These are phyloP conservation scores for Acyrthosiphon pisum DNA, from an alignment of 1,140 invertebrate genomes.

Conservation along the genomic window DNA sequence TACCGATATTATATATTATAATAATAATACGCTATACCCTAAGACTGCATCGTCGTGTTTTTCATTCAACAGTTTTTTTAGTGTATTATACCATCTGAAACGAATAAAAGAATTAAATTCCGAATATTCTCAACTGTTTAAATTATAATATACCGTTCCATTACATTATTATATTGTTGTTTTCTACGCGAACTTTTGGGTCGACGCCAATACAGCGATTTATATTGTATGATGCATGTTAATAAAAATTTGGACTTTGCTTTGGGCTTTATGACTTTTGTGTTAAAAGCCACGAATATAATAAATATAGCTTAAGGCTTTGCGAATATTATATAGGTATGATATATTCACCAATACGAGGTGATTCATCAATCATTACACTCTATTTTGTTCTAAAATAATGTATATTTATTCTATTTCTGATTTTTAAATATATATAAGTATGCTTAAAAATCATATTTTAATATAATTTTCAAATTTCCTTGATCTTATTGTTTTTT, in stretches of 20 bases:
- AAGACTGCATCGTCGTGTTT: neutral
- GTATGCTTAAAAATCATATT: no score
- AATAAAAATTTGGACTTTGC: neutral
- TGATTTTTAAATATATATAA: no score
- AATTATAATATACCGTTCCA: neutral
- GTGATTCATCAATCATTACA: no score
- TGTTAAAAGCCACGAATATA: neutral
- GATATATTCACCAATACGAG: no score
- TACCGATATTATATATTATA: no score
- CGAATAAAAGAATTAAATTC: neutral
- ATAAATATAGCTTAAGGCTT: neutral
- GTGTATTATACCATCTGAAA: neutral
- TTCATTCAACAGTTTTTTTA: slow-evolving; percentile 4
- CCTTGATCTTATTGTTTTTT: neutral
- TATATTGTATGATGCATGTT: neutral
- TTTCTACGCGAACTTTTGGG: neutral
- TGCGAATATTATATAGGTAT: neutral
- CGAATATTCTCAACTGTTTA: neutral
- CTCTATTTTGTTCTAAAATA: no score
- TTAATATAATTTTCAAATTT: neutral
- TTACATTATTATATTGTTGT: neutral
- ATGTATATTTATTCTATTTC: no score
- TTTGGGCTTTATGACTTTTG: neutral
- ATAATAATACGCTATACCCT: no score
- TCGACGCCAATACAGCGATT: neutral